Percentiles rank a stretch among this genome's conserved stretches.
Conservation (phyloP, 35 echinoderm and acorn worm species). For the Lytechinus pictus region DNA sequence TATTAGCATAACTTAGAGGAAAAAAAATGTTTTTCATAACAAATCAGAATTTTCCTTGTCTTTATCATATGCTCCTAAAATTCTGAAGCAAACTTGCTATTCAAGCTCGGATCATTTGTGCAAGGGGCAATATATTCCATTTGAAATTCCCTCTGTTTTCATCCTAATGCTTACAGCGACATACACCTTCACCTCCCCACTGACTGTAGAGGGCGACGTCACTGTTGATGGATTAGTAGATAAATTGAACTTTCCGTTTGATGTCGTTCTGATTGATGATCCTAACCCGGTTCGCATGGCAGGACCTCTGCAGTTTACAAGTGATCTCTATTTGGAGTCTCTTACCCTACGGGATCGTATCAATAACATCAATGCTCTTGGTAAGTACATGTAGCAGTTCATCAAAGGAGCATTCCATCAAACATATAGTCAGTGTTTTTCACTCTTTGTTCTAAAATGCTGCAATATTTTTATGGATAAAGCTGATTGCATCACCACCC, state of each 20-base stretch:
- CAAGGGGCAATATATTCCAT: background rate
- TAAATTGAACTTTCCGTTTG: background rate
- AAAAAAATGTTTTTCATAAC: too few species aligned
- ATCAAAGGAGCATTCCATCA: too few species aligned
- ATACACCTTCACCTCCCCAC: constrained; percentile 30
- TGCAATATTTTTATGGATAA: too few species aligned
- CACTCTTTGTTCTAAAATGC: too few species aligned
- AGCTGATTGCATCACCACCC: too few species aligned
- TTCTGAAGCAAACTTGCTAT: too few species aligned
- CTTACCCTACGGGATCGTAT: background rate
- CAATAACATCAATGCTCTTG: background rate
- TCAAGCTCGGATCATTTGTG: too few species aligned
- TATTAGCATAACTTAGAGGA: too few species aligned
- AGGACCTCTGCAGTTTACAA: background rate
- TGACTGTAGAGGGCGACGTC: constrained; percentile 24
- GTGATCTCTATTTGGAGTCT: background rate
- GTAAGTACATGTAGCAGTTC: background rate
- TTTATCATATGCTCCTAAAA: too few species aligned
- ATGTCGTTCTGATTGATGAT: constrained; percentile 14
- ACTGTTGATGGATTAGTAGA: background rate
- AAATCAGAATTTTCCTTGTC: too few species aligned
- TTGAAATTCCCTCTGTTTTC: background rate
- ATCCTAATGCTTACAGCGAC: background rate
- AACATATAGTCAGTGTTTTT: too few species aligned
- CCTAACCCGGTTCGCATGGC: background rate